A percentile compares a stretch with the other conserved stretches of the same genome.
These are phyloP conservation scores for Oxycera nigricornis DNA, from an alignment of 2,888 invertebrate genomes.

Conservation along the genomic window DNA sequence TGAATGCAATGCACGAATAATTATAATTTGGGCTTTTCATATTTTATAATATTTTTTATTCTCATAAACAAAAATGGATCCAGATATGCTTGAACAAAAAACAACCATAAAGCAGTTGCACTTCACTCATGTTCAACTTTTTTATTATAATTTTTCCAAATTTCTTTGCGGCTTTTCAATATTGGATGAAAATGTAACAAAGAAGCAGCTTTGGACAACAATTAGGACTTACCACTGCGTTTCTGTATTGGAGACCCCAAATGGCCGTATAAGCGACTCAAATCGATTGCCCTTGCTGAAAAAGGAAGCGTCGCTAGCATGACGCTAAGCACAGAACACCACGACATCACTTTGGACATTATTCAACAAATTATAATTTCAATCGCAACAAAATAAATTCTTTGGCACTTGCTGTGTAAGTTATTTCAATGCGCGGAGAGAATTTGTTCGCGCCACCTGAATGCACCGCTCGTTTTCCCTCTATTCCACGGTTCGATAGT, in stretches of 20 bases:
- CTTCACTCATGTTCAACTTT: too few species aligned
- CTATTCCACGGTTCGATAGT: slow-evolving; percentile 4
- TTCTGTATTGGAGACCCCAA: slow-evolving; percentile 61
- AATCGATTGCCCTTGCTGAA: slow-evolving; percentile 75
- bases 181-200: too few species aligned
- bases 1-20: too few species aligned
- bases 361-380: slow-evolving; percentile 9
- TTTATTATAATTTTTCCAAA: too few species aligned
- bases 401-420: slow-evolving; percentile 1
- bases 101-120: too few species aligned
- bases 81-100: too few species aligned
- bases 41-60: too few species aligned
- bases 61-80: too few species aligned
- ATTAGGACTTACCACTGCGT: slow-evolving; percentile 59
- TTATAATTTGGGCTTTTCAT: too few species aligned
- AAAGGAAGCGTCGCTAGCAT: slow-evolving; percentile 72
- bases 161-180: too few species aligned
- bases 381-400: background rate
- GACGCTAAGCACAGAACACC: slow-evolving; percentile 66
- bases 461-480: background rate
- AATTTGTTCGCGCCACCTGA: background rate
- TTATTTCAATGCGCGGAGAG: background rate
- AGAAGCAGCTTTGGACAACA: too few species aligned
- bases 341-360: slow-evolving; percentile 53
- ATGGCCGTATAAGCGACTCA: slow-evolving; percentile 83